Percentiles rank a stretch among this genome's conserved stretches.
These are phyloP conservation scores for Macropus fuliginosus DNA, from an alignment of 2,797 vertebrate genomes.

Conservation along the genomic window DNA sequence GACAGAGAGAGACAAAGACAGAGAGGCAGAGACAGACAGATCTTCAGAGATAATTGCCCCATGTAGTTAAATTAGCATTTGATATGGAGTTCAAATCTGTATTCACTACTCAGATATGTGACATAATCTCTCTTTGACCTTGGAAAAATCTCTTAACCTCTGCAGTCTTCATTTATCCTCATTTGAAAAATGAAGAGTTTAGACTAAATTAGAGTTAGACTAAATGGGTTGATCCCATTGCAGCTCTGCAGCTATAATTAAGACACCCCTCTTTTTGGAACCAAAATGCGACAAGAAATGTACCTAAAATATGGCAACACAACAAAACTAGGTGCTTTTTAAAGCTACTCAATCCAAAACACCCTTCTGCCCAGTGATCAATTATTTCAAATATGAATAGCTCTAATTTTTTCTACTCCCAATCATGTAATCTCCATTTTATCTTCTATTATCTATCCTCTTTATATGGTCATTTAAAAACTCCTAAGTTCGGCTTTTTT, in stretches of 20 bases:
- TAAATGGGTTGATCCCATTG: neutral
- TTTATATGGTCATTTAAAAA: neutral
- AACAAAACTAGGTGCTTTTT: neutral
- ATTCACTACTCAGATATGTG: too few relatives aligned
- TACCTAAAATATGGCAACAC: neutral
- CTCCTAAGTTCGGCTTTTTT: neutral
- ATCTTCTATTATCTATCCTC: neutral
- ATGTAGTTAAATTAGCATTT: too few relatives aligned
- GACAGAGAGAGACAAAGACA: too few relatives aligned
- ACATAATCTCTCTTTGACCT: neutral
- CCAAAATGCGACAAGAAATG: neutral
- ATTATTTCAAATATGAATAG: neutral
- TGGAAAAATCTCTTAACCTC: neutral
- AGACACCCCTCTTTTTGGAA: neutral
- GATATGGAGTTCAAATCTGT: too few relatives aligned
- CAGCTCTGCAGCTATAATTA: neutral
- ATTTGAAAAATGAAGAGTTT: neutral
- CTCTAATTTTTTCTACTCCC: neutral
- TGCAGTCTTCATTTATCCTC: neutral
- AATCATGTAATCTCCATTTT: neutral
- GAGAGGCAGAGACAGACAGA: too few relatives aligned
- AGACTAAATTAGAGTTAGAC: too few relatives aligned
- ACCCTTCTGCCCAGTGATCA: neutral
- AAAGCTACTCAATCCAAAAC: neutral
- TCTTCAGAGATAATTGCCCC: too few relatives aligned